Evolutionary conservation across 2,113 vertebrate genomes (phyloP).

Genomic region (Tragelaphus imberbis): DNA sequence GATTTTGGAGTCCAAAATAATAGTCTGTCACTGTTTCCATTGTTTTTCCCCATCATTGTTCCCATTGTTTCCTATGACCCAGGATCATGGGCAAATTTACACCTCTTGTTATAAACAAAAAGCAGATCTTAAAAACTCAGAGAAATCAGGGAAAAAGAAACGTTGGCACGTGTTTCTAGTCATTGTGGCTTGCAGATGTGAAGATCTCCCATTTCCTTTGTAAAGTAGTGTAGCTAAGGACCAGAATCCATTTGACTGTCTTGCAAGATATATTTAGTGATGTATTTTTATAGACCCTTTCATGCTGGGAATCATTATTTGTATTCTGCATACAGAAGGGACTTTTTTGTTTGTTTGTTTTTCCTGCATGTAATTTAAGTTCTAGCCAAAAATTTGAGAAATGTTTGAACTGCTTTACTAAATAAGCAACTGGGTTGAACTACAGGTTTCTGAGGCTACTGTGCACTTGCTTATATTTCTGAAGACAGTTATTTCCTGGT

Average conservation of each 20-base stretch:
- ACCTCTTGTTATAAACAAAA: neutral
- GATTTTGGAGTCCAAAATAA: neutral
- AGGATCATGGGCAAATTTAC: neutral
- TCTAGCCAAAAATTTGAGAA: slow-evolving; percentile 23
- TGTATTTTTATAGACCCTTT: slow-evolving; percentile 33
- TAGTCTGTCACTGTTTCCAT: neutral
- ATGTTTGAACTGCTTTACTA: neutral
- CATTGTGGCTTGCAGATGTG: neutral
- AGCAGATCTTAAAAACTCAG: neutral
- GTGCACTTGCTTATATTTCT: neutral
- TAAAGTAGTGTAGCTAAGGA: neutral
- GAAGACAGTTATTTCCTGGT: neutral
- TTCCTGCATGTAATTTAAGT: neutral
- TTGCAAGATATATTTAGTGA: slow-evolving; percentile 58
- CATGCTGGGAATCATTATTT: slow-evolving; percentile 40
- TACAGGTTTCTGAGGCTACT: neutral
- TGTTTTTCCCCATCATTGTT: neutral
- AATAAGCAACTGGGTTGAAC: neutral
- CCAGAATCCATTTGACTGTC: neutral
- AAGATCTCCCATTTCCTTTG: neutral
- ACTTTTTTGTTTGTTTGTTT: neutral
- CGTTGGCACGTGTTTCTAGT: neutral
- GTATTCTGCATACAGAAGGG: slow-evolving; percentile 6
- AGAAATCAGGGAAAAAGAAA: neutral
- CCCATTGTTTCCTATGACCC: neutral